A percentile compares a stretch with the other conserved stretches of the same genome.
These are phyloP conservation scores for Polia nebulosa DNA, from an alignment of 2,888 invertebrate species.

Conservation along the genomic window DNA sequence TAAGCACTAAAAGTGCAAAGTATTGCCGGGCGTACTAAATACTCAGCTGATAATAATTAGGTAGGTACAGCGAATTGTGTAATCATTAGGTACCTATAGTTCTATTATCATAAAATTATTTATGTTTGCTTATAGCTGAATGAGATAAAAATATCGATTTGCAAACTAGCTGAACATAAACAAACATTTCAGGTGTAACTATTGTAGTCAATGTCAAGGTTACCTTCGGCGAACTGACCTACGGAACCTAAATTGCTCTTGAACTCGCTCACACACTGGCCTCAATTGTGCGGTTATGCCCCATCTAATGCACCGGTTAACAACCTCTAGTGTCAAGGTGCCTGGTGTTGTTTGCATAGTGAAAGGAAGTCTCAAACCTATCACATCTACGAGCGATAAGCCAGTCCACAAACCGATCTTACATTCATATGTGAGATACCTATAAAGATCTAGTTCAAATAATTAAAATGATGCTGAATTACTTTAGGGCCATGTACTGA, in stretches of 20 bases:
- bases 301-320: slow-evolving; percentile 90
- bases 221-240: slow-evolving; percentile 91
- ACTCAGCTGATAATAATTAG: slow-evolving; percentile 1
- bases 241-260: slow-evolving; percentile 91
- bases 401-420: slow-evolving; percentile 47
- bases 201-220: slow-evolving; percentile 89
- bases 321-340: slow-evolving; percentile 91
- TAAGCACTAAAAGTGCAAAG: slow-evolving; percentile 37
- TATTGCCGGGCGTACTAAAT: slow-evolving; percentile 6
- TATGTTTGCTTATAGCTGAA: slow-evolving; percentile 22
- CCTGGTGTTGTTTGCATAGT: slow-evolving; percentile 84
- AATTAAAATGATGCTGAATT: neutral
- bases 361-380: slow-evolving; percentile 79
- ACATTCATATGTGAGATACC: slow-evolving; percentile 15
- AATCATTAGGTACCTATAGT: slow-evolving; percentile 8
- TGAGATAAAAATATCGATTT: slow-evolving; percentile 38
- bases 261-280: slow-evolving; percentile 90
- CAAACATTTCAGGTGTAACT: slow-evolving; percentile 74
- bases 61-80: slow-evolving; percentile 7
- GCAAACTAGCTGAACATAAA: slow-evolving; percentile 55
- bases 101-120: slow-evolving; percentile 24
- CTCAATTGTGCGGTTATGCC: slow-evolving; percentile 91
- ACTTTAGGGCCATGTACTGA: neutral
- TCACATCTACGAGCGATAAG: slow-evolving; percentile 65
- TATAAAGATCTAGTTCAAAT: slow-evolving; percentile 9